phyloP scores from a whole-genome alignment of 2,797 vertebrate genomes.

The Malacoraja senta region DNA sequence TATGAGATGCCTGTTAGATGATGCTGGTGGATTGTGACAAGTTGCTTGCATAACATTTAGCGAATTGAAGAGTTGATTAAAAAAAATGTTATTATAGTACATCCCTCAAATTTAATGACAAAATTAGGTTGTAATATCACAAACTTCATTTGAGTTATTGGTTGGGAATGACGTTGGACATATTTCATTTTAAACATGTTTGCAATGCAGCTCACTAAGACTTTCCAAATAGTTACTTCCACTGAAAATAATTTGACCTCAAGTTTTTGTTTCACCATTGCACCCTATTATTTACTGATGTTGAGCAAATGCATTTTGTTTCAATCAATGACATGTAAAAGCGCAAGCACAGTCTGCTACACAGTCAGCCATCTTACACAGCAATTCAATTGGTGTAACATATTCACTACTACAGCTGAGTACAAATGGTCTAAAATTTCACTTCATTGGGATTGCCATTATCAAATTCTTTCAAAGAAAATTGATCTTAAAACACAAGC shows the following conservation, averaged over 20 bases:
- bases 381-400: conserved; percentile 12
- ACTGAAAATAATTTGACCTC: conserved; percentile 29
- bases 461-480: neutral
- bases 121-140: neutral
- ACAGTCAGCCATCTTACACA: conserved; percentile 33
- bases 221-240: neutral
- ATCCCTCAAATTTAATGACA: neutral
- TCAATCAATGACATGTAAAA: conserved; percentile 20
- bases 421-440: neutral
- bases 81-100: neutral
- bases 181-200: conserved; percentile 3
- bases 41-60: neutral
- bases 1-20: neutral
- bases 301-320: conserved; percentile 24
- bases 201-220: neutral
- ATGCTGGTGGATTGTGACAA: too few relatives aligned
- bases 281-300: conserved; percentile 32
- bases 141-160: neutral
- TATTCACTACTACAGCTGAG: conserved; percentile 10
- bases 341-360: conserved; percentile 25
- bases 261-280: conserved; percentile 16
- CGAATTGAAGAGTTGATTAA: neutral
- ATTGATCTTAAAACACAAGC: neutral
- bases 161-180: neutral
- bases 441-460: neutral